Evolutionary conservation across 1,140 invertebrate species (phyloP).

Genomic region (Brachionus calyciflorus): DNA sequence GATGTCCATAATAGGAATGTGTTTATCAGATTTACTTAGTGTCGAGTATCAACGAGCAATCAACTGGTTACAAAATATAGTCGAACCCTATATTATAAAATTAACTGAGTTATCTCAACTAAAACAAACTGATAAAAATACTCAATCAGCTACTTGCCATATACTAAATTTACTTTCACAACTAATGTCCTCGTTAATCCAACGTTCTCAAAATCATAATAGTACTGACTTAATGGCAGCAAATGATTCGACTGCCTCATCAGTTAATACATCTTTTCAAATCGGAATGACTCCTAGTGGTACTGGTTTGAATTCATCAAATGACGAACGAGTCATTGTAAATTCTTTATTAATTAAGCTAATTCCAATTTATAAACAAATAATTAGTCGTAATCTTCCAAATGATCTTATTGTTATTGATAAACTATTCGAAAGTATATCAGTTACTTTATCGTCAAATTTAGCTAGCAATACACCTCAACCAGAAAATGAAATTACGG

Average conservation of each 20-base stretch:
- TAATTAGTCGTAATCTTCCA: conserved; percentile 37
- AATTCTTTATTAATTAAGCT: conserved; percentile 43
- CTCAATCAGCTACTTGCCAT: conserved; percentile 32
- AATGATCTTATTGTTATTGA: conserved; percentile 40
- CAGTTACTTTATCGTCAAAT: conserved; percentile 41
- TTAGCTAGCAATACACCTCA: not conserved
- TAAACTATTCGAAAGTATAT: conserved; percentile 43
- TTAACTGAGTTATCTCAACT: conserved; percentile 20
- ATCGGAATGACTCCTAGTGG: not conserved
- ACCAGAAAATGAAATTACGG: conserved; percentile 15
- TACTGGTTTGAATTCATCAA: not conserved
- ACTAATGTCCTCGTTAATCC: conserved; percentile 42
- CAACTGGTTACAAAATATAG: conserved; percentile 18
- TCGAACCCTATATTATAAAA: conserved; percentile 32
- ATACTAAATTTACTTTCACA: conserved; percentile 21
- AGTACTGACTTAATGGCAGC: conserved; percentile 7
- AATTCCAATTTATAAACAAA: conserved; percentile 45
- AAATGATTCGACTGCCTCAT: conserved; percentile 26
- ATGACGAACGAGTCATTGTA: conserved; percentile 28
- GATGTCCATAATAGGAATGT: conserved; percentile 44
- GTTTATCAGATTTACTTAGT: conserved; percentile 36
- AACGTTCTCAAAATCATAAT: conserved; percentile 36
- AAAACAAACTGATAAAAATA: conserved; percentile 32
- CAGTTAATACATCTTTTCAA: conserved; percentile 28
- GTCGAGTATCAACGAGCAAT: conserved; percentile 8